These are phyloP conservation scores for Amblyteles armatorius DNA, from an alignment of 2,888 invertebrate genomes.

Conservation along the genomic window DNA sequence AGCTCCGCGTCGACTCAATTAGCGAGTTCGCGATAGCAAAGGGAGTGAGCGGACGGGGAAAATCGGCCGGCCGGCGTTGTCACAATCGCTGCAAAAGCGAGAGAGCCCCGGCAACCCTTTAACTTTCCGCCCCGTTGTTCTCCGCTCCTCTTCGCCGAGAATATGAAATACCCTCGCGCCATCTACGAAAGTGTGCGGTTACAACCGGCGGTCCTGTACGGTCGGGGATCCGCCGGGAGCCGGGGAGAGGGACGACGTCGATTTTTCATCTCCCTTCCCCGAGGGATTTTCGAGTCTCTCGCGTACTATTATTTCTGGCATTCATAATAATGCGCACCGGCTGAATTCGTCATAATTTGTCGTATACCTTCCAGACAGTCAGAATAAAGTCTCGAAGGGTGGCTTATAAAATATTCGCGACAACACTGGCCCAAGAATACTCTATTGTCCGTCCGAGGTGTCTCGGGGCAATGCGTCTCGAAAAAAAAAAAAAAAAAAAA, in stretches of 20 bases:
- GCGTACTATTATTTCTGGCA: conserved; percentile 44
- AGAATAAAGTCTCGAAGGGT: conserved; percentile 10
- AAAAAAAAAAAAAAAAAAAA: neutral
- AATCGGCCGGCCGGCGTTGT: neutral
- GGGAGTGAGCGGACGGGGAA: conserved; percentile 3
- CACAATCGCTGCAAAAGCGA: neutral
- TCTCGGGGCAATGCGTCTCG: neutral
- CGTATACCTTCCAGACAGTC: neutral
- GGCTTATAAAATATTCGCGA: conserved; percentile 19
- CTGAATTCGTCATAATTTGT: conserved; percentile 37
- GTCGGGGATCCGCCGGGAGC: neutral
- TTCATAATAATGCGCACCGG: conserved; percentile 23
- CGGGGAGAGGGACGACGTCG: conserved; percentile 4
- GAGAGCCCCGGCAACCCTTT: conserved; percentile 21
- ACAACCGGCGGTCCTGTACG: neutral
- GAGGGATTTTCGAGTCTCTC: conserved; percentile 24
- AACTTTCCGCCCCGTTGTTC: conserved; percentile 56
- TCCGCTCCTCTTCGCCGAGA: conserved; percentile 28
- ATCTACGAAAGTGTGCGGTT: neutral
- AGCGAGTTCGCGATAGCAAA: conserved; percentile 56
- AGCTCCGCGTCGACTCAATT: conserved; percentile 63
- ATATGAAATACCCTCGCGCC: conserved; percentile 36
- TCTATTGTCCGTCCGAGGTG: neutral
- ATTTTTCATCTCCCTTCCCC: conserved; percentile 14
- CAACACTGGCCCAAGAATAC: neutral